Evolutionary conservation across 2,888 invertebrate genomes (phyloP).

Genomic region (Drosophila bunnanda): DNA sequence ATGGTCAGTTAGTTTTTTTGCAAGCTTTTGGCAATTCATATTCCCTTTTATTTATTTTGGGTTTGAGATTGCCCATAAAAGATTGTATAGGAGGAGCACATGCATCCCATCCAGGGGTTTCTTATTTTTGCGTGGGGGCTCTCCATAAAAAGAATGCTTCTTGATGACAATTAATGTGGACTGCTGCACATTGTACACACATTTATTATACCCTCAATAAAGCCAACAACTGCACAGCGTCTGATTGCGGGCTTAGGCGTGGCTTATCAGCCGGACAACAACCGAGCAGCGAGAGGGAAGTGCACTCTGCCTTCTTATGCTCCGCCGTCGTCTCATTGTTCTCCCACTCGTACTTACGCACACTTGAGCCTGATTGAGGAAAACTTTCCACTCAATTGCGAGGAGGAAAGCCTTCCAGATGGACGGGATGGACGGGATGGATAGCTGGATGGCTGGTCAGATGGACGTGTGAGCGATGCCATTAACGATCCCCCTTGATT

Average conservation of each 20-base stretch:
- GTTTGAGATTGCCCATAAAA: conserved; percentile 10
- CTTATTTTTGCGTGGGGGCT: conserved; percentile 38
- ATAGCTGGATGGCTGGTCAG: conserved; percentile 3
- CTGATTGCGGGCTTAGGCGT: conserved; percentile 48
- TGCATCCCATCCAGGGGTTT: not conserved
- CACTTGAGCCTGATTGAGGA: conserved; percentile 66
- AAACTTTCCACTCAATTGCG: conserved; percentile 66
- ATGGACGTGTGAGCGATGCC: conserved; percentile 39
- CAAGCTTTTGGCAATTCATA: conserved; percentile 33
- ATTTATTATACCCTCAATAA: conserved; percentile 17
- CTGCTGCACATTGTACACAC: conserved; percentile 11
- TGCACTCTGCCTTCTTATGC: conserved; percentile 30
- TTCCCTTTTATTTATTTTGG: conserved; percentile 11
- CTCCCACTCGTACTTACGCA: conserved; percentile 50
- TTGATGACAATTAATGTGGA: conserved; percentile 50
- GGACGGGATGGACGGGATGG: conserved; percentile 3
- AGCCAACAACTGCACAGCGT: conserved; percentile 16
- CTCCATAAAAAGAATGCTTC: conserved; percentile 29
- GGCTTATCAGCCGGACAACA: conserved; percentile 47
- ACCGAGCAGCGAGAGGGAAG: conserved; percentile 11
- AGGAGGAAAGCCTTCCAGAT: conserved; percentile 37
- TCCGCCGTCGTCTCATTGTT: conserved; percentile 22
- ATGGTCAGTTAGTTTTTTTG: not conserved
- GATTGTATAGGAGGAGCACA: conserved; percentile 10
- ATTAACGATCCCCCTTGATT: conserved; percentile 62